These are phyloP conservation scores for Nomada flava DNA, from an alignment of 2,888 invertebrate species.

Conservation along the genomic window DNA sequence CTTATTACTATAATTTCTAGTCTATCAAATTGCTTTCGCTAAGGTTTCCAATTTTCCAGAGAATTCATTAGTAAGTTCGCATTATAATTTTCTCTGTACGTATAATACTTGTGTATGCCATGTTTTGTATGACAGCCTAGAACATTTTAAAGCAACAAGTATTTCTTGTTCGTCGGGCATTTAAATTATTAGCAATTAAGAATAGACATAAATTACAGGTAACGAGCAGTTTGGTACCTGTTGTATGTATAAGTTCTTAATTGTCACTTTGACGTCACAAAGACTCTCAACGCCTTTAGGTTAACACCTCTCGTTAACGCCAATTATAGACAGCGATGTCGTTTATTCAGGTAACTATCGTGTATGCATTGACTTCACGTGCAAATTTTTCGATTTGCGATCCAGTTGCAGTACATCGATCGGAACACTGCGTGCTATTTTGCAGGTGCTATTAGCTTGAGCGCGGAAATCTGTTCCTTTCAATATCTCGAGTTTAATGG, in stretches of 20 bases:
- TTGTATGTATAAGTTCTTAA: neutral
- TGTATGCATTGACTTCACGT: neutral
- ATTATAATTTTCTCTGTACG: no score
- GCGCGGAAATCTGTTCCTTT: neutral
- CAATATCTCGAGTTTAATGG: neutral
- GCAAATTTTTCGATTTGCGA: constrained; percentile 6
- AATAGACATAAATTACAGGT: neutral
- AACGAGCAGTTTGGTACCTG: neutral
- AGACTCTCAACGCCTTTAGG: neutral
- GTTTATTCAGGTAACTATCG: constrained; percentile 7
- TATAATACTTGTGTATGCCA: no score
- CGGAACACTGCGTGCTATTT: neutral
- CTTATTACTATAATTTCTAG: neutral
- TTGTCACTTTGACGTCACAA: neutral
- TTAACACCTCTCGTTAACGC: neutral
- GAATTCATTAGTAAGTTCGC: neutral
- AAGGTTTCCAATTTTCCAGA: neutral
- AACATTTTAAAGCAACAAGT: no score
- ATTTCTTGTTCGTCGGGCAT: neutral
- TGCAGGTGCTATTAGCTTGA: constrained; percentile 2
- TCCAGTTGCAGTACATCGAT: neutral
- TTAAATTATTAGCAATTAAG: neutral
- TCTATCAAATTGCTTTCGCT: neutral
- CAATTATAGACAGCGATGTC: neutral
- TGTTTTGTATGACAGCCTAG: no score